Conservation (phyloP, 1,140 invertebrate species). For the Diorhabda carinulata region DNA sequence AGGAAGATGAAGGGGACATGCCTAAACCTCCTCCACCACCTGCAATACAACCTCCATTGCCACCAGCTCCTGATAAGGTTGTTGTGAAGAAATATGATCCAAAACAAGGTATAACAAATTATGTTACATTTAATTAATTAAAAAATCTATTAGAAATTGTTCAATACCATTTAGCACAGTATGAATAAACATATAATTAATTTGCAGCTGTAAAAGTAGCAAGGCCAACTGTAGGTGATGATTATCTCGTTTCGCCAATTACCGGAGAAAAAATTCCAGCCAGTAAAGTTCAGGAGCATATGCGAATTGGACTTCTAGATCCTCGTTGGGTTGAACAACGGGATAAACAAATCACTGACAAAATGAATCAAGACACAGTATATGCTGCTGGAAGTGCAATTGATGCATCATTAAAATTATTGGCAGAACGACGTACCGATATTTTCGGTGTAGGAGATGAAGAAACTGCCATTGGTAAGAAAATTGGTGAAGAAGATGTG, state of each 20-base stretch:
- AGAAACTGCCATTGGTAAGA: constrained; percentile 98
- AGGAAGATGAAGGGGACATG: constrained; percentile 55
- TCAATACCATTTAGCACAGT: too few species aligned
- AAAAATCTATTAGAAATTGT: too few species aligned
- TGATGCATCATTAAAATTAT: constrained; percentile 89
- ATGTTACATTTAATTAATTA: too few species aligned
- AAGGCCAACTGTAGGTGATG: constrained; percentile 65
- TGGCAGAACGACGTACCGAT: constrained; percentile 98
- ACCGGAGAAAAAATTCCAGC: constrained; percentile 97
- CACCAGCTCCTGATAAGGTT: constrained; percentile 89
- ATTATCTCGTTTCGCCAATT: constrained; percentile 95
- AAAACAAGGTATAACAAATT: constrained; percentile 60
- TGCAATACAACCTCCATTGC: constrained; percentile 55
- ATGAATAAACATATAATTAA: neutral
- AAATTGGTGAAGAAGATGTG: constrained; percentile 94
- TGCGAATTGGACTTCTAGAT: constrained; percentile 95
- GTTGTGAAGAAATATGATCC: constrained; percentile 98
- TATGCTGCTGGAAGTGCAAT: constrained; percentile 88
- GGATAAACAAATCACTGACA: constrained; percentile 81
- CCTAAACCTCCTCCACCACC: constrained; percentile 50
- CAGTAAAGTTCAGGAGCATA: constrained; percentile 95
- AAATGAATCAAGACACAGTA: constrained; percentile 79
- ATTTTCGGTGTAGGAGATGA: constrained; percentile 99
- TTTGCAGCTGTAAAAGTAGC: constrained; percentile 54
- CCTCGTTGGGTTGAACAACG: constrained; percentile 97